These are phyloP conservation scores for Anhinga anhinga DNA, from an alignment of 2,113 vertebrate species.

Conservation along the genomic window DNA sequence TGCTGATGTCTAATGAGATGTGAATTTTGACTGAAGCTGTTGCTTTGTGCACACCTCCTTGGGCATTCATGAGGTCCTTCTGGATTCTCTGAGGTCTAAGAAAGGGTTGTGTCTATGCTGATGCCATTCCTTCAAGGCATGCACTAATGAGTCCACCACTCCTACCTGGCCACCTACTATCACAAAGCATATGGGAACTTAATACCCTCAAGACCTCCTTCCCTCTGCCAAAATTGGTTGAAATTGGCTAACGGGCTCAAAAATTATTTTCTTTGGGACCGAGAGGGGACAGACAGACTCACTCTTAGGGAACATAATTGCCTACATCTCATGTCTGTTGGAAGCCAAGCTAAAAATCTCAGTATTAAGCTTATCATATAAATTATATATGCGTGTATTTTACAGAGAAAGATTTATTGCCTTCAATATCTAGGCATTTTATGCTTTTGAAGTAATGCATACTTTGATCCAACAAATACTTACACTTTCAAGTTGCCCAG, in stretches of 20 bases:
- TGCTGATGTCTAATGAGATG: neutral
- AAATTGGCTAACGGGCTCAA: neutral
- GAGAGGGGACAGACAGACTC: constrained; percentile 36
- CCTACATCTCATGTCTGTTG: constrained; percentile 14
- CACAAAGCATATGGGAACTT: neutral
- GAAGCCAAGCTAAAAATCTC: constrained; percentile 43
- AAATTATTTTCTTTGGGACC: constrained; percentile 57
- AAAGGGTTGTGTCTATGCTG: neutral
- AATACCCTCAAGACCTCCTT: neutral
- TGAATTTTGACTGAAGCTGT: neutral
- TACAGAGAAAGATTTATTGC: constrained; percentile 53
- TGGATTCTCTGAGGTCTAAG: neutral
- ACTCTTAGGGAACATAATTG: constrained; percentile 11
- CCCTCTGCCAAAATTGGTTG: neutral
- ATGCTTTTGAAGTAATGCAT: constrained; percentile 56
- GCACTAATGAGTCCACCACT: neutral
- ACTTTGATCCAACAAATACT: constrained; percentile 55
- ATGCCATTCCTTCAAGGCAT: neutral
- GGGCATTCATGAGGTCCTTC: neutral
- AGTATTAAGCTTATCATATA: constrained; percentile 49
- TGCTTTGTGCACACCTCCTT: rapidly evolving
- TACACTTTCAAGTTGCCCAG: neutral
- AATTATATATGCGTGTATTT: constrained; percentile 54
- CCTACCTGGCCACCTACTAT: constrained; percentile 22
- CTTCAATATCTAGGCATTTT: constrained; percentile 51